These are phyloP conservation scores for Neuroterus valhalla DNA, from an alignment of 1,140 invertebrate genomes.

Conservation along the genomic window DNA sequence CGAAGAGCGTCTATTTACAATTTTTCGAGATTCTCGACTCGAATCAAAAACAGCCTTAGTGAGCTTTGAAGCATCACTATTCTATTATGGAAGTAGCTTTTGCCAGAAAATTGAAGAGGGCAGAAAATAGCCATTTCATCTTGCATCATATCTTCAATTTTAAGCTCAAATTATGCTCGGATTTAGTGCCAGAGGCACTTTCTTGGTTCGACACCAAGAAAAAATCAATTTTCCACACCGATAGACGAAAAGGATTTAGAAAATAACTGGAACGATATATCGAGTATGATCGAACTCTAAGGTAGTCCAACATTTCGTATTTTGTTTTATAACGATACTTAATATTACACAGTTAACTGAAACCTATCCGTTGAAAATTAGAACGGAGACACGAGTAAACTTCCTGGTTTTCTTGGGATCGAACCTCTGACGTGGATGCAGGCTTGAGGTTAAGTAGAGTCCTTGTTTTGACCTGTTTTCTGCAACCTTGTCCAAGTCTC, in stretches of 20 bases:
- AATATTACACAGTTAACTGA: neutral
- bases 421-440: neutral
- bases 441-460: slow-evolving; percentile 62
- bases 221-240: neutral
- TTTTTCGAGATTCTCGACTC: slow-evolving; percentile 39
- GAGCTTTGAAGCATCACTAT: slow-evolving; percentile 28
- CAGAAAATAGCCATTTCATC: no score
- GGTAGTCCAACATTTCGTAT: neutral
- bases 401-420: neutral
- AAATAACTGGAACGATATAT: no score
- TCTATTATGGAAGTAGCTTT: slow-evolving; percentile 20
- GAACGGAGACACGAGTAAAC: neutral
- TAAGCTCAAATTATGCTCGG: no score
- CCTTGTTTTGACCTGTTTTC: slow-evolving; percentile 74
- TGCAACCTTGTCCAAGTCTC: slow-evolving; percentile 94
- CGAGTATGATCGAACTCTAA: no score
- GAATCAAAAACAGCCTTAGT: slow-evolving; percentile 36
- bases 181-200: neutral
- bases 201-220: neutral
- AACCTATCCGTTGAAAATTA: neutral
- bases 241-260: no score
- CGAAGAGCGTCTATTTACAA: slow-evolving; percentile 27
- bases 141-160: no score
- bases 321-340: neutral
- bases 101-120: neutral